Conservation (phyloP, 2,113 vertebrate species). For the Helogale parvula region DNA sequence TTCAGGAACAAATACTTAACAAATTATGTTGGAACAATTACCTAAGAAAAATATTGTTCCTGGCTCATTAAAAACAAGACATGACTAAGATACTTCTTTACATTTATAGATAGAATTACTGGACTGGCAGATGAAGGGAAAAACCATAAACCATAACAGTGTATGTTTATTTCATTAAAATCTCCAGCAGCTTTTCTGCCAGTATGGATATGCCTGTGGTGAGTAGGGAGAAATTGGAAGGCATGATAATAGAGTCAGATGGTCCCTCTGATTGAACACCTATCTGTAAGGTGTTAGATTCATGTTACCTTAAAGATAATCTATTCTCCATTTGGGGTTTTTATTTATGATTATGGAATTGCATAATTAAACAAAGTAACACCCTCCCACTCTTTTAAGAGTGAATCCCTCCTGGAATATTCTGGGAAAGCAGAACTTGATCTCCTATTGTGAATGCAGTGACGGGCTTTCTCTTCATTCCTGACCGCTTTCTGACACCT, state of each 20-base stretch:
- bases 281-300: not conserved
- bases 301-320: not conserved
- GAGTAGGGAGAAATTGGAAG: not conserved
- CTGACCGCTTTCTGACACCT: not conserved
- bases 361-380: not conserved
- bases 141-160: not conserved
- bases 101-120: not conserved
- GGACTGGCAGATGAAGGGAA: not conserved
- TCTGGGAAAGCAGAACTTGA: not conserved
- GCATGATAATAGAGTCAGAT: not conserved
- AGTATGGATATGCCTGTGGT: not conserved
- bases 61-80: constrained; percentile 23
- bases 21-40: constrained; percentile 33
- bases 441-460: not conserved
- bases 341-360: not conserved
- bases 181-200: not conserved
- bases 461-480: not conserved
- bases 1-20: constrained; percentile 37
- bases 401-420: not conserved
- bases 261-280: not conserved
- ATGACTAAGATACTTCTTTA: not conserved
- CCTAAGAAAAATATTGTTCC: not conserved
- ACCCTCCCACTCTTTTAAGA: not conserved
- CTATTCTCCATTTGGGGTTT: not conserved
- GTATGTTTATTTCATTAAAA: not conserved